These are phyloP conservation scores for Rhea pennata DNA, from an alignment of 2,113 vertebrate genomes.

Conservation along the genomic window DNA sequence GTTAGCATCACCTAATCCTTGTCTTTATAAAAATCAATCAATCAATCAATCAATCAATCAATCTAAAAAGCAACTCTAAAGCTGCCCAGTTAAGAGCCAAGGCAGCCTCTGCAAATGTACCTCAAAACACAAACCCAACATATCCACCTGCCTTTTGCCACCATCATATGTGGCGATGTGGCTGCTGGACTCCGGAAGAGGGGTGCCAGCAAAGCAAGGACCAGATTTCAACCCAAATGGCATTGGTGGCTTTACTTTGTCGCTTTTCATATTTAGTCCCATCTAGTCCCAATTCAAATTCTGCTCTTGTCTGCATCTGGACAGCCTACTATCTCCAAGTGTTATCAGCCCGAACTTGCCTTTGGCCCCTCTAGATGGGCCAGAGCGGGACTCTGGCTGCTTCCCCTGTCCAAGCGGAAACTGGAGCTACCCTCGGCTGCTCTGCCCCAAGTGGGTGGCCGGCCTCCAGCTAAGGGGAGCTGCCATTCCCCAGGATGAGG, in stretches of 20 bases:
- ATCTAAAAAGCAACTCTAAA: background rate
- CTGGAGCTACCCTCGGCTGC: background rate
- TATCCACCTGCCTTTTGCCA: background rate
- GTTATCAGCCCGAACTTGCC: background rate
- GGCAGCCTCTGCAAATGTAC: background rate
- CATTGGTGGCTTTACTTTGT: no score
- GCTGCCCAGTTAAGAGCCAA: background rate
- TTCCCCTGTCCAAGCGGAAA: background rate
- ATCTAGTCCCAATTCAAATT: background rate
- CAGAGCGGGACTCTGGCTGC: no score
- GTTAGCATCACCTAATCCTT: accelerated
- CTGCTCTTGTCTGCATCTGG: background rate
- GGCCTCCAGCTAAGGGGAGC: background rate
- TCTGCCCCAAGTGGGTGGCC: background rate
- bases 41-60: no score
- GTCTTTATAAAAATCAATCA: no score
- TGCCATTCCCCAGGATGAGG: accelerated
- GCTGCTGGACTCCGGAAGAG: accelerated
- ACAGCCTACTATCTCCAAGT: no score
- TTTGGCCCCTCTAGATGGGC: background rate
- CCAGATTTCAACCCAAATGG: background rate
- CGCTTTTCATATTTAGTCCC: background rate
- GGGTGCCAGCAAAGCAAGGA: background rate
- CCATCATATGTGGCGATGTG: accelerated
- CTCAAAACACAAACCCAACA: background rate